phyloP scores from a whole-genome alignment of 2,888 invertebrate genomes.

The Byasa hedistus region DNA sequence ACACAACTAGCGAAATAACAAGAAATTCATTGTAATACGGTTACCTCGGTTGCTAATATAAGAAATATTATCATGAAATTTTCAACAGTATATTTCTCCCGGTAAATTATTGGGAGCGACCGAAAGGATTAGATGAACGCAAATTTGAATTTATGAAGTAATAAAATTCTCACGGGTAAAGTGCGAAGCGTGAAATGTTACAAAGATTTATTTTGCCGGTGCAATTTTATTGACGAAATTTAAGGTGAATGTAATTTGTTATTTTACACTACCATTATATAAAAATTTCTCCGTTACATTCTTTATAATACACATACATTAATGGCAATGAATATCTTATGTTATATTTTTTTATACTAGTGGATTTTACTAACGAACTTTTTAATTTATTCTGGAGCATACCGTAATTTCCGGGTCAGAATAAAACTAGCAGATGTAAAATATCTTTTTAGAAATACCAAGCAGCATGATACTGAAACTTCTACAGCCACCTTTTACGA shows the following conservation, averaged over 20 bases:
- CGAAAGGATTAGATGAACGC: conserved; percentile 11
- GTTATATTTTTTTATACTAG: background rate
- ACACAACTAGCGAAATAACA: too few relatives aligned
- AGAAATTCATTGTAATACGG: too few relatives aligned
- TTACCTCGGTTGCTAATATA: background rate
- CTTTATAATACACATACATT: background rate
- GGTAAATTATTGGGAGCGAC: conserved; percentile 7
- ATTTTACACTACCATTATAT: background rate
- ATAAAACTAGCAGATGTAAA: background rate
- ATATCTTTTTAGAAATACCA: background rate
- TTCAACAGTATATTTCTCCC: background rate
- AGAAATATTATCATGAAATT: background rate
- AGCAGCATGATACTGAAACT: background rate
- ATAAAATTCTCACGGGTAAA: conserved; percentile 9
- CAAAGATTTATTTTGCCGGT: conserved; percentile 5
- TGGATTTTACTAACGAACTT: background rate
- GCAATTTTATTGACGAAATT: conserved; percentile 1
- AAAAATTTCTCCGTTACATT: background rate
- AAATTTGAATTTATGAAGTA: conserved; percentile 13
- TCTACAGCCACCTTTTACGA: background rate
- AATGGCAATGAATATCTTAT: background rate
- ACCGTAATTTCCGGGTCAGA: background rate
- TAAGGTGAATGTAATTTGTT: background rate
- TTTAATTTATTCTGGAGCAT: background rate
- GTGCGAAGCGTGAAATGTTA: conserved; percentile 2